Evolutionary conservation across 2,888 invertebrate species (phyloP).

Genomic region (Seira musarum): DNA sequence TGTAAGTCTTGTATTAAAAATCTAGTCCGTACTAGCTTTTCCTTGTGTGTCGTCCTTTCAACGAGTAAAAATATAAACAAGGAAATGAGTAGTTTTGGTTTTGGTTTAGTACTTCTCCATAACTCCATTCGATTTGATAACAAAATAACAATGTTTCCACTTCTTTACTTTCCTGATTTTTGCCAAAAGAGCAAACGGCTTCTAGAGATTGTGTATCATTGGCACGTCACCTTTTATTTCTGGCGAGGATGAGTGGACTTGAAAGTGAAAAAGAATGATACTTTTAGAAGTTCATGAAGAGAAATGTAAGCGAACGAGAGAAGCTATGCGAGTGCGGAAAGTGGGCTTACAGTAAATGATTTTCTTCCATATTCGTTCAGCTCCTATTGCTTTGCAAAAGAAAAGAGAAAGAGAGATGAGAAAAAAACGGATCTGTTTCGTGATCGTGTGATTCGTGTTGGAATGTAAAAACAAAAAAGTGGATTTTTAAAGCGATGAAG

Average conservation of each 20-base stretch:
- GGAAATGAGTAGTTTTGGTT: too few species aligned
- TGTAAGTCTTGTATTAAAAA: too few species aligned
- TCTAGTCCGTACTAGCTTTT: too few species aligned
- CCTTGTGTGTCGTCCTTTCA: too few species aligned
- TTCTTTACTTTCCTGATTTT: not conserved
- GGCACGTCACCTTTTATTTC: conserved; percentile 8
- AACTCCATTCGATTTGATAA: too few species aligned
- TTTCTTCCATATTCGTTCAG: not conserved
- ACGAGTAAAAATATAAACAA: too few species aligned
- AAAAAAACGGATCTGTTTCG: too few species aligned
- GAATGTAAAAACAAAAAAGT: not conserved
- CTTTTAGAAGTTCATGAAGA: conserved; percentile 7
- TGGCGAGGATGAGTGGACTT: conserved; percentile 28
- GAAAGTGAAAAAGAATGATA: conserved; percentile 49
- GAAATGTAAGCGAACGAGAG: not conserved
- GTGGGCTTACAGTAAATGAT: not conserved
- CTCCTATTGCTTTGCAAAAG: not conserved
- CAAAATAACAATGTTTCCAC: too few species aligned
- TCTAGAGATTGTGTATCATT: not conserved
- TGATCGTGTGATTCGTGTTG: too few species aligned
- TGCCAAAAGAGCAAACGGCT: not conserved
- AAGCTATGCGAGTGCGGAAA: not conserved
- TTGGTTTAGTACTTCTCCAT: too few species aligned
- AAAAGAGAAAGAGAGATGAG: not conserved
- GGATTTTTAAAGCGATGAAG: not conserved